These are phyloP conservation scores for Brachionus calyciflorus DNA, from an alignment of 1,140 invertebrate species.

Conservation along the genomic window DNA sequence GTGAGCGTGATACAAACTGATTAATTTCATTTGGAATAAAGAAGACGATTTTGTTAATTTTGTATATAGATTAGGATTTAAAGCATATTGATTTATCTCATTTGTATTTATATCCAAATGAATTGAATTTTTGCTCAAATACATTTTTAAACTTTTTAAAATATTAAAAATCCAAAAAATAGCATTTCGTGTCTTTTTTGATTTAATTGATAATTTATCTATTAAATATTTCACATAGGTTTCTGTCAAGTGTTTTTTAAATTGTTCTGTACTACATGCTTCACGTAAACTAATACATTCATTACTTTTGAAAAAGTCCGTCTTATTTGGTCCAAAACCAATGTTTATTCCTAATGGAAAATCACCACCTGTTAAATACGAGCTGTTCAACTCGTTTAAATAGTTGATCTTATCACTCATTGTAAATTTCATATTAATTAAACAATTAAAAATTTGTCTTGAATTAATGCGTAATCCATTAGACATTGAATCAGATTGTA, in stretches of 20 bases:
- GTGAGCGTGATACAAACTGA: background rate
- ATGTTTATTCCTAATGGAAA: constrained; percentile 14
- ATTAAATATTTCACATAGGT: constrained; percentile 42
- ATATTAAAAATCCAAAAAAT: constrained; percentile 19
- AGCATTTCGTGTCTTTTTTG: constrained; percentile 13
- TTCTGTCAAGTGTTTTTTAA: constrained; percentile 17
- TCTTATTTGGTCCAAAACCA: constrained; percentile 9
- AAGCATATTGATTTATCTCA: background rate
- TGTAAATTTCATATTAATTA: constrained; percentile 27
- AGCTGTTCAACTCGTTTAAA: background rate
- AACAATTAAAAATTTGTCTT: constrained; percentile 40
- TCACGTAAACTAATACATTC: constrained; percentile 33
- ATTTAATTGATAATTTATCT: constrained; percentile 28
- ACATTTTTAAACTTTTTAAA: background rate
- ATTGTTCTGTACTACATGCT: constrained; percentile 34
- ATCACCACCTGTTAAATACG: background rate
- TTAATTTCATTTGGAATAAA: constrained; percentile 19
- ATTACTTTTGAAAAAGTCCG: constrained; percentile 39
- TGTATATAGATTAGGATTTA: background rate
- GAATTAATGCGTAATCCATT: background rate
- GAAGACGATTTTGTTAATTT: background rate
- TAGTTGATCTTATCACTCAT: constrained; percentile 46
- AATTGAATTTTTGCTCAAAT: background rate
- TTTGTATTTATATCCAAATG: constrained; percentile 22
- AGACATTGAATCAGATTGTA: background rate